Conservation (phyloP, 1,140 invertebrate species). For the Temnothorax curvispinosus region DNA sequence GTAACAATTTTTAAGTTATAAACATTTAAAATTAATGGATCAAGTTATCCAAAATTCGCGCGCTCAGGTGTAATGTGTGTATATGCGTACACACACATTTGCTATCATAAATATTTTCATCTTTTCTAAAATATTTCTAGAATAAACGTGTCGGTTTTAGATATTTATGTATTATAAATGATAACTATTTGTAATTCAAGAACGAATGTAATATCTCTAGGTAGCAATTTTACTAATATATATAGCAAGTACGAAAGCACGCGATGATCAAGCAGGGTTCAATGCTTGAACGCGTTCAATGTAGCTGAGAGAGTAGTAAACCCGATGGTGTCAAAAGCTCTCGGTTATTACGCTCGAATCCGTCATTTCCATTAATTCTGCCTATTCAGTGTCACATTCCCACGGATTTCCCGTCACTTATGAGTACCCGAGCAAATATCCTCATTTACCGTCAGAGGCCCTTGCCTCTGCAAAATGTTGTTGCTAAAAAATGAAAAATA, state of each 20-base stretch:
- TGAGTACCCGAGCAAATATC: constrained; percentile 36
- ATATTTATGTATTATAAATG: background rate
- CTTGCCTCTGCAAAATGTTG: background rate
- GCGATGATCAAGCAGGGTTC: background rate
- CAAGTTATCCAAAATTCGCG: too few relatives aligned
- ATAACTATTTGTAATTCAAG: background rate
- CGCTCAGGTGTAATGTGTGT: too few relatives aligned
- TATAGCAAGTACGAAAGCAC: background rate
- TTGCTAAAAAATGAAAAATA: background rate
- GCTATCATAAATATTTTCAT: background rate
- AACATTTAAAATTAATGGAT: too few relatives aligned
- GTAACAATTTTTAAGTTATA: too few relatives aligned
- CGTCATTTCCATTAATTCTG: constrained; percentile 74
- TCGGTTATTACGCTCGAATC: constrained; percentile 67
- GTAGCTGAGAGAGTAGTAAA: constrained; percentile 14
- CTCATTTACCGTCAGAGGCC: background rate
- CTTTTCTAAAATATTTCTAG: background rate
- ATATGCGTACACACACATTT: background rate
- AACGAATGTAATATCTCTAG: background rate
- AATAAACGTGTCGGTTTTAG: background rate
- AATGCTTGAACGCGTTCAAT: constrained; percentile 32
- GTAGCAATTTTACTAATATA: background rate
- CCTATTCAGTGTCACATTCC: constrained; percentile 71
- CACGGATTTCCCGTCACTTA: constrained; percentile 34
- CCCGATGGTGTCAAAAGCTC: constrained; percentile 62